Base-by-base conservation (phyloP, 2,113 vertebrate species). In the Malurus alboscapulatus region DNA sequence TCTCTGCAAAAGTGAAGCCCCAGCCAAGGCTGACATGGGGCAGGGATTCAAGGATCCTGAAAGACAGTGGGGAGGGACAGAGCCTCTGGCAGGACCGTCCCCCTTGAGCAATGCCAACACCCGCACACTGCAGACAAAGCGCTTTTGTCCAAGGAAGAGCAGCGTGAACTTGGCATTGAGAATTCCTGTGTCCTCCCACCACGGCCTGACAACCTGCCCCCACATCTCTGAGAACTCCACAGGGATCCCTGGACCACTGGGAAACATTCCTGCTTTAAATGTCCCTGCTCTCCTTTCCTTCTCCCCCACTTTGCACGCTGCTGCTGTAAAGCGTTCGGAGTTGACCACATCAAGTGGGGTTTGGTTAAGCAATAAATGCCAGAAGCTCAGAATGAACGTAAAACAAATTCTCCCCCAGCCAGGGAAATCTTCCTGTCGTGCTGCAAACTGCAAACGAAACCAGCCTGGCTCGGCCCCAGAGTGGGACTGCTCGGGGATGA, bases 361-460 rank as follows among this genome's bases (percentile, higher is more conserved):
- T 81, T 92, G 95, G 90, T 96, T 91, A 95, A 94, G 90, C 87
- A 96, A 78, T 94, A 91, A 96, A 91, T 15, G 53, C 87, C 95
- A 96, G 85, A 77, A 95, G 85, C 82, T 74, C 22, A 87, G 65
- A 95, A 93, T 17, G 5, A 94, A 89, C 22, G 11, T 80, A 83
- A 86, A 96, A 91, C 65, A 65, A 94, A 84, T 86, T 92, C 82
- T 92, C 59, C 51, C 65, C 54, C 8, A 26, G 88, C 80, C 16
- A 32, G 79, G 30, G 75, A 92, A 92, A 95, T 88, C 90, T 93
- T 93, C 78, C 78, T 94, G 92, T 92, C 45, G 5, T 77, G 92
- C 93, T 94, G 93, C 90, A 94, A 92, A 92, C 57, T 95, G 90
- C 94, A 93, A 91, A 95, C 19, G 32, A 93, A 95, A 92, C 72